A percentile compares a stretch with the other conserved stretches of the same genome.
phyloP scores from a whole-genome alignment of 1,140 invertebrate species.

The Bombus huntii region DNA sequence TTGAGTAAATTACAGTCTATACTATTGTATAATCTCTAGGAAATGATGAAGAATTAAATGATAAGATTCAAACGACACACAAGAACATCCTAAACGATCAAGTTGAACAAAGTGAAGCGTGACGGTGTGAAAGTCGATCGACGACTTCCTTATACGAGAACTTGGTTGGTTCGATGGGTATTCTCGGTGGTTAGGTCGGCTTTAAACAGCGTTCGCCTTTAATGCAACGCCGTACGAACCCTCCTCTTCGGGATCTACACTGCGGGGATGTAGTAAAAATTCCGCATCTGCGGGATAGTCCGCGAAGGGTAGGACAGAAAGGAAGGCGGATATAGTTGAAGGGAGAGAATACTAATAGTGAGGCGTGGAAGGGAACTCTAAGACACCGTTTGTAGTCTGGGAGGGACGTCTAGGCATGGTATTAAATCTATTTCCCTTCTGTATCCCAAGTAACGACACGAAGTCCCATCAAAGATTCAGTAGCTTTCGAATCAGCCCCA shows the following conservation, averaged over 20 bases:
- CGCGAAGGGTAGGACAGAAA: conserved; percentile 6
- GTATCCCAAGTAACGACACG: conserved; percentile 14
- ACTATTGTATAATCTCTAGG: no score
- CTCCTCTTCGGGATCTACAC: conserved; percentile 61
- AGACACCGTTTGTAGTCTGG: conserved; percentile 49
- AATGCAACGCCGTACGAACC: conserved; percentile 65
- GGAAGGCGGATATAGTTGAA: neutral
- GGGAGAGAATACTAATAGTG: conserved; percentile 36
- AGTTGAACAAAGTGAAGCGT: neutral
- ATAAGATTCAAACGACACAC: no score
- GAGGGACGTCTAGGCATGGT: conserved; percentile 11
- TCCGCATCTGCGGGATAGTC: conserved; percentile 68
- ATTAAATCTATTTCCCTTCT: conserved; percentile 53
- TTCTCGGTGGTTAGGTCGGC: conserved; percentile 49
- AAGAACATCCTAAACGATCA: neutral
- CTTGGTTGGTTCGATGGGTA: neutral
- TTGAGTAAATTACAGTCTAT: no score
- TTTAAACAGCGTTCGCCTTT: conserved; percentile 73
- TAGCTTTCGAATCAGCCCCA: neutral
- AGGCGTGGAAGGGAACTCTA: conserved; percentile 21
- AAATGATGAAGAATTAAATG: no score
- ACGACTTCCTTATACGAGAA: neutral
- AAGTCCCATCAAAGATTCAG: conserved; percentile 26
- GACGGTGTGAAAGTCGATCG: neutral
- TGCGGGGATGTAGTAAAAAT: conserved; percentile 72